Percentiles rank a stretch among this genome's conserved stretches.
Evolutionary conservation across 2,888 invertebrate species (phyloP).

Genomic region (Lagria hirta): DNA sequence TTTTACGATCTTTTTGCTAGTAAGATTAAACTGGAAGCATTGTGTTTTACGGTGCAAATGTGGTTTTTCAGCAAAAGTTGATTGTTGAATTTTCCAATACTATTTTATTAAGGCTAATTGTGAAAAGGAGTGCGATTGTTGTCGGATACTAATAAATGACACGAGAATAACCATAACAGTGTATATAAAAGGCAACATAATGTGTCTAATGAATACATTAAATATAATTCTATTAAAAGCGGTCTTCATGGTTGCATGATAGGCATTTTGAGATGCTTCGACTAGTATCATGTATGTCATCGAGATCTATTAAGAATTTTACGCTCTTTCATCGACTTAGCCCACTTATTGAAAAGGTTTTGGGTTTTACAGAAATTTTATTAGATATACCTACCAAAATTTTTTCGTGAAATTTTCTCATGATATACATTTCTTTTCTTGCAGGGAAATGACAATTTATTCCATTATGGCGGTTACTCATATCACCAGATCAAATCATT

Average conservation of each 20-base stretch:
- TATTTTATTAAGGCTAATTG: too few relatives aligned
- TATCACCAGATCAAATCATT: too few relatives aligned
- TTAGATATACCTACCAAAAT: background rate
- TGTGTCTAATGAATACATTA: slow-evolving; percentile 32
- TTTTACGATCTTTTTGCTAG: too few relatives aligned
- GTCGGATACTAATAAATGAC: too few relatives aligned
- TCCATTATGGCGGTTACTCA: too few relatives aligned
- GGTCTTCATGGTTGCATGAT: slow-evolving; percentile 33
- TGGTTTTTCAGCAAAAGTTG: too few relatives aligned
- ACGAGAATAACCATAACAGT: too few relatives aligned
- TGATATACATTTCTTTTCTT: background rate
- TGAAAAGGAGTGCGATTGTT: too few relatives aligned
- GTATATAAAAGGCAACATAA: slow-evolving; percentile 12
- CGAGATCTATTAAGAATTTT: slow-evolving; percentile 13
- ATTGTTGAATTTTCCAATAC: too few relatives aligned
- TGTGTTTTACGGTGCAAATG: too few relatives aligned
- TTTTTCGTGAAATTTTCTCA: background rate
- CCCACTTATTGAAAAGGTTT: background rate
- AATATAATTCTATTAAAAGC: slow-evolving; percentile 31
- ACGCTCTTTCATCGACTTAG: slow-evolving; percentile 13
- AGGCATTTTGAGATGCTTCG: slow-evolving; percentile 30
- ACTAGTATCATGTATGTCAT: slow-evolving; percentile 33
- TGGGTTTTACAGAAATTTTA: background rate
- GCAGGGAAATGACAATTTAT: too few relatives aligned
- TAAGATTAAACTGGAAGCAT: too few relatives aligned